Evolutionary conservation across 2,797 vertebrate species (phyloP), one percentile per base, ranked within the genome.

Genomic region (Acanthurus tractus): DNA sequence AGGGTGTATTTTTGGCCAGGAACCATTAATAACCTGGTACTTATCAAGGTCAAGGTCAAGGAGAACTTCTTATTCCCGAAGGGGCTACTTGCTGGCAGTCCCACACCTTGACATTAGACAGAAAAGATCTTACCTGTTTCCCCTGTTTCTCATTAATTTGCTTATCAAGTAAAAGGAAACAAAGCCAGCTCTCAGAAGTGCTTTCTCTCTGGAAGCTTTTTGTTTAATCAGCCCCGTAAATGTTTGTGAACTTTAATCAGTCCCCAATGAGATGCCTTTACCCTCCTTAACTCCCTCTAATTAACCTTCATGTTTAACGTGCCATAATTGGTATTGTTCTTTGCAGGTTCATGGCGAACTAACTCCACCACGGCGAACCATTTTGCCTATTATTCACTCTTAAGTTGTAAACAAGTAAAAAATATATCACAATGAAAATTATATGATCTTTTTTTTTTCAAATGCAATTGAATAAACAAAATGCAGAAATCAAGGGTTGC

Each of bases 401-500:
- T 68, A 22, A 59, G 45, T 14, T 54, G 18, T 50, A 36, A 64
- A 59, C 8, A 38, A 59, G 15, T 45, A 17, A 68, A 67, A 69
- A 17, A 49, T 42, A 54, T 58, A n/a, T 34, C 22, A 59, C 25
- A 58, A 36, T 22, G 18, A 63, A 17, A 34, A 22, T 46, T 3
- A 69, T 45, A 7, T 34, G 10, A 54, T 36, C 0, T 10, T 0
- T 9, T 58, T 22, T 38, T 17, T 17, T 50, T 11, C 2, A 53
- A 63, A 65, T 68, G 34, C 15, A 56, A 52, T 25, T 40, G 3
- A 2, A 12, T 6, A 6, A 59, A 17, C 4, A 46, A 73, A 34
- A 8, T 34, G 29, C 15, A 34, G 38, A 4, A 50, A 53, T 40
- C 13, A 34, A 4, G 20, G 17, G n/a, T 25, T 52, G 10, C 22